phyloP scores from a whole-genome alignment of 2,888 invertebrate genomes.

The Cecidostiba fungosa region DNA sequence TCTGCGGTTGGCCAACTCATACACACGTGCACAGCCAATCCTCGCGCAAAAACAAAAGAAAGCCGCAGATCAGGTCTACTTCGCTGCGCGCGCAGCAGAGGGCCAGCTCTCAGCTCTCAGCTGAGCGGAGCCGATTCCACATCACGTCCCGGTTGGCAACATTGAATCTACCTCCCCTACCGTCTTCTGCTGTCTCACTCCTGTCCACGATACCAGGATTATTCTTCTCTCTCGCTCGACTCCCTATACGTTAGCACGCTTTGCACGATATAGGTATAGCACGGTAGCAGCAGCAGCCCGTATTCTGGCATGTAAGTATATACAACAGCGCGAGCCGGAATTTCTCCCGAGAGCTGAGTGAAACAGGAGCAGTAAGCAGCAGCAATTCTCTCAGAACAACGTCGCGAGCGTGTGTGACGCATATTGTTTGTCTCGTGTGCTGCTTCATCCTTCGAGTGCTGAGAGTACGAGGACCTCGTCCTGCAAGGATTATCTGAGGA shows the following conservation, averaged over 20 bases:
- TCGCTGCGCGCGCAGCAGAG: background rate
- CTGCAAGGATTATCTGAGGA: background rate
- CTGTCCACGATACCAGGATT: background rate
- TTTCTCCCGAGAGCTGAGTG: slow-evolving; percentile 1
- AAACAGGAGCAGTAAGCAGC: background rate
- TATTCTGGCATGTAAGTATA: background rate
- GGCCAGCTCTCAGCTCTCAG: background rate
- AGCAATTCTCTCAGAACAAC: background rate
- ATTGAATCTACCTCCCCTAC: background rate
- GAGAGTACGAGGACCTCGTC: background rate
- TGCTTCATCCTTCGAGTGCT: background rate
- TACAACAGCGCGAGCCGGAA: slow-evolving; percentile 34
- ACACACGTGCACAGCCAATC: background rate
- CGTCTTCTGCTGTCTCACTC: background rate
- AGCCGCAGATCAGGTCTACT: background rate
- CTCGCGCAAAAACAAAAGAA: background rate
- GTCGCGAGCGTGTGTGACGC: background rate
- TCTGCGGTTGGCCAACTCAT: background rate
- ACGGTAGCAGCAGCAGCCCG: background rate
- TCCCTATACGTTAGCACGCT: background rate
- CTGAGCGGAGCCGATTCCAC: background rate
- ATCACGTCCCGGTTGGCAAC: background rate
- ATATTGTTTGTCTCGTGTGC: background rate
- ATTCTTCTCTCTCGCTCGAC: background rate
- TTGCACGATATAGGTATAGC: background rate